Conservation (phyloP, 92 coral and sea anemone genomes). For the Epizoanthus ramosus region DNA sequence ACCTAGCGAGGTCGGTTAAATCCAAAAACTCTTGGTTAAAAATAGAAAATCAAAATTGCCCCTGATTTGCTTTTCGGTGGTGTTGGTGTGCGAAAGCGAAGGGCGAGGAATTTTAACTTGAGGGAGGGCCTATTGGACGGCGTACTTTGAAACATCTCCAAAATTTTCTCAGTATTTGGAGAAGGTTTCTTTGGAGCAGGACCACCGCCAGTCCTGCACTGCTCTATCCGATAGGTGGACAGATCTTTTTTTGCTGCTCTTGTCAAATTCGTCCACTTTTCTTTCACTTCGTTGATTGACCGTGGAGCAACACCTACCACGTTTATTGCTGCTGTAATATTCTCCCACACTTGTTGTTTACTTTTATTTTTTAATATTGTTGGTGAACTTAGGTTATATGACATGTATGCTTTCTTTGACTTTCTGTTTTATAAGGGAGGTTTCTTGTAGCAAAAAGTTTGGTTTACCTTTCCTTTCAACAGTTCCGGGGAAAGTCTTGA, state of each 20-base stretch:
- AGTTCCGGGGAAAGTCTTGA: too few relatives aligned
- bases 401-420: constrained; percentile 20
- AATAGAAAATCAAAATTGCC: too few relatives aligned
- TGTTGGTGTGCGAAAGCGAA: too few relatives aligned
- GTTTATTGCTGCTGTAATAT: constrained; percentile 29
- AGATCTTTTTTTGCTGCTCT: constrained; percentile 31
- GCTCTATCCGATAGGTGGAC: constrained; percentile 20
- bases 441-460: constrained; percentile 34
- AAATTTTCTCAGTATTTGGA: constrained; percentile 16
- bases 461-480: constrained; percentile 27
- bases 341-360: constrained; percentile 42
- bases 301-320: constrained; percentile 3
- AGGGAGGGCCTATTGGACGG: background rate
- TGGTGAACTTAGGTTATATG: constrained; percentile 24
- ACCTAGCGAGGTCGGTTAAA: too few relatives aligned
- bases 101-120: background rate
- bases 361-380: constrained; percentile 21
- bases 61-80: too few relatives aligned
- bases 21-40: too few relatives aligned
- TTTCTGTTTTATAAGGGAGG: background rate
- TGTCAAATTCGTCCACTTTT: constrained; percentile 44
- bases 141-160: constrained; percentile 18
- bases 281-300: constrained; percentile 31
- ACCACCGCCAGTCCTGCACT: constrained; percentile 40
- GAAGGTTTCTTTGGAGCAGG: constrained; percentile 6